Evolutionary conservation across 1,140 invertebrate genomes (phyloP), one percentile per base, ranked within the genome.

Genomic region (Cyphomyrmex costatus): DNA sequence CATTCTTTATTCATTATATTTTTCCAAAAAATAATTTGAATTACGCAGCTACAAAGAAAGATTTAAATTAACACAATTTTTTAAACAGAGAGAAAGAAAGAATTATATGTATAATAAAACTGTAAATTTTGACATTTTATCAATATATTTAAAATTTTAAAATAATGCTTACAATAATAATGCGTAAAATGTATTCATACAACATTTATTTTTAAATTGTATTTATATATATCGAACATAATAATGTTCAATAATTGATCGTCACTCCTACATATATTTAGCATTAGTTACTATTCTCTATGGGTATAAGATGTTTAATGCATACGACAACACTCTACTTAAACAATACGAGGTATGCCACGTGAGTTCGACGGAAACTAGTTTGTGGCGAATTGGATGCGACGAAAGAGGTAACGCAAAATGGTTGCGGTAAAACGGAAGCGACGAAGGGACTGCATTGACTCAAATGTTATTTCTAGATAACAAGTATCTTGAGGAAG

Each of bases 221-320:
- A 61, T 30, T 27, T 14, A 14, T 19, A 61, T 19, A 46, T 30
- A 14, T 49, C 7, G 12, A 10, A 66, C 14, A 33, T 49, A 27
- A 19, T 63, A 7, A 46, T 46, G 10, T 4, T 66, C 12, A 49
- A n/a, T 66, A 66, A 51, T 33, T 79, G 16, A 66, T 5, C n/a
- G 21, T 30, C 7, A 0, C 10, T 30, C 4, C 8, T 79, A 24
- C 0, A 10, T 30, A 19, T 51, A 68, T 21, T 68, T 66, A 68
- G 61, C 27, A 66, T 79, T 73, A n/a, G 12, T 27, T 77, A 76
- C 30, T 21, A 63, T 60, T 77, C 30, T 27, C 33, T 46, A 65
- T 8, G 10, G 16, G 7, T 70, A 71, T 68, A 58, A 46, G 66
- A 82, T 82, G 66, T 82, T 82, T 82, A 73, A 82, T 82, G 79